A percentile compares a stretch with the other conserved stretches of the same genome.
Evolutionary conservation across 64 coral and sea anemone species (phyloP).

Genomic region (Montipora cactus): DNA sequence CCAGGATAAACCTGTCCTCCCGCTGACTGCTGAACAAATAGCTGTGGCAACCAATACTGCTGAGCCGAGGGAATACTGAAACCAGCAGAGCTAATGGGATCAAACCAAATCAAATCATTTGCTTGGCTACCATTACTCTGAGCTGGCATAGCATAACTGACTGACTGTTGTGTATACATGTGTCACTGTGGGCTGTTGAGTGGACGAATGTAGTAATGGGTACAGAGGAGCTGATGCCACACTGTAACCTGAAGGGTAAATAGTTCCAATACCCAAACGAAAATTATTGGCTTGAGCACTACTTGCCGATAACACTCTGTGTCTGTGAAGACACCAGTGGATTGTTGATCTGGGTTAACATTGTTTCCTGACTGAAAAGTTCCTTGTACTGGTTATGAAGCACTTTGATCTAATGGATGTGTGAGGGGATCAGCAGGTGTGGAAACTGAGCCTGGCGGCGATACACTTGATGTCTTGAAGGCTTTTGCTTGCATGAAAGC

Average conservation of each 20-base stretch:
- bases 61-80: not conserved
- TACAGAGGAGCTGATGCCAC: too few relatives aligned
- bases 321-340: not conserved
- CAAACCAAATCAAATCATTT: not conserved
- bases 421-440: too few relatives aligned
- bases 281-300: not conserved
- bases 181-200: not conserved
- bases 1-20: constrained; percentile 19
- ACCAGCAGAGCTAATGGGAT: not conserved
- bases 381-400: not conserved
- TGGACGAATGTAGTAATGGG: not conserved
- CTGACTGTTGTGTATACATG: not conserved
- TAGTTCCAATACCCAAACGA: not conserved
- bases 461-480: not conserved
- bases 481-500: constrained; percentile 53
- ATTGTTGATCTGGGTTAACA: not conserved
- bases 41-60: constrained; percentile 6
- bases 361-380: not conserved
- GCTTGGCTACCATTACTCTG: not conserved
- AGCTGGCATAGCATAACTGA: constrained; percentile 1
- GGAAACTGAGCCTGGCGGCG: not conserved
- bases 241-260: not conserved
- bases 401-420: too few relatives aligned
- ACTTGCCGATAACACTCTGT: not conserved
- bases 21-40: not conserved